Evolutionary conservation across 2,113 vertebrate genomes (phyloP), one percentile per base, ranked within the genome.

Genomic region (Rhodinocichla rosea): DNA sequence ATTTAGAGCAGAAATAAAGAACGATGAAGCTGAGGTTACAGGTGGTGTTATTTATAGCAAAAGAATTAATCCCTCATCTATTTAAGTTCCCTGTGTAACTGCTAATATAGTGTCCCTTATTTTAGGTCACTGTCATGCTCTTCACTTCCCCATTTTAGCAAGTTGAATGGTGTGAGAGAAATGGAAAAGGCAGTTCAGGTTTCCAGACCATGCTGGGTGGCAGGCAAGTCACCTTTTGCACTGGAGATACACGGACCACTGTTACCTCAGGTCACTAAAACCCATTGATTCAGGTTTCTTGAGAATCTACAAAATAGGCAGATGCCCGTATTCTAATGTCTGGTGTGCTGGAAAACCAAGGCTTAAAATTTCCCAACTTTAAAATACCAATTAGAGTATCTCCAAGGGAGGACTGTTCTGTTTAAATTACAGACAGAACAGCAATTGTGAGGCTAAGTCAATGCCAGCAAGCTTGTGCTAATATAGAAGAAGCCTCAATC

Each of bases 1-100:
- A 88, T 94, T 95, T 93, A 92, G 69, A 93, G 56, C 86, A 96
- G 88, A 89, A 95, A 88, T 87, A 90, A 94, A 92, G 90, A 83
- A 70, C 6, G 60, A 90, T 71, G 88, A 86, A 89, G 80, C 86
- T 89, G 90, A 83, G 37, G 71, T 90, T 94, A 92, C 83, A 90
- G 82, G 86, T 94, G 70, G 79, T 42, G 23, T 32, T 96, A 93
- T 92, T 95, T 92, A 90, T 79, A 95, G 87, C 60, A 67, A 63
- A 86, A 82, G 90, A 96, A 96, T 95, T 70, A 92, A 90, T 75
- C 56, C 49, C 10, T 77, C 65, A 15, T 89, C 88, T 90, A 87
- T 93, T 92, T 91, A 92, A 71, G 79, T 71, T 91, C 73, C 60
- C 60, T 83, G 59, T 52, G 20, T 59, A 87, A 94, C 24, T 50